A percentile compares a stretch with the other conserved stretches of the same genome.
Conservation (phyloP, 2,113 vertebrate species). For the Seriola dumerili region DNA sequence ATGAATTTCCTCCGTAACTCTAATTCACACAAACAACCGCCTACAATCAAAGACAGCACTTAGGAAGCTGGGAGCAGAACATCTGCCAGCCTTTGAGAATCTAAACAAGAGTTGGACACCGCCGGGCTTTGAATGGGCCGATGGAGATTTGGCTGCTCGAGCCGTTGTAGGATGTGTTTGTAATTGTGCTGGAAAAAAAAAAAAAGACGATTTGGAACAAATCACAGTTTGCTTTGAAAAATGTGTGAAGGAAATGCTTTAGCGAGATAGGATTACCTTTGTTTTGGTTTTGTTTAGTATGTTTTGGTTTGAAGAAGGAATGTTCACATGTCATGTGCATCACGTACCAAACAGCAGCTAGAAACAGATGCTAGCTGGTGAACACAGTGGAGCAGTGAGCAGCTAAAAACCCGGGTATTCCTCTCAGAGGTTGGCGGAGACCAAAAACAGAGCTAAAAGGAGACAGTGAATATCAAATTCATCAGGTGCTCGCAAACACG, state of each 20-base stretch:
- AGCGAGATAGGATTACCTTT: neutral
- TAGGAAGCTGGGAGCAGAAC: conserved; percentile 49
- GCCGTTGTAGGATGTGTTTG: conserved; percentile 36
- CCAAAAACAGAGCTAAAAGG: neutral
- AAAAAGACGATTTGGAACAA: conserved; percentile 19
- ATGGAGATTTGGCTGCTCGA: conserved; percentile 21
- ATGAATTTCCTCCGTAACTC: conserved; percentile 40
- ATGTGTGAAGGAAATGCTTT: conserved; percentile 18
- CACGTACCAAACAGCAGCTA: neutral
- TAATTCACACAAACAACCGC: conserved; percentile 54
- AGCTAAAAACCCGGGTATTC: no score
- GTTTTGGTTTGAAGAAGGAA: neutral
- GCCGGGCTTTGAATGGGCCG: conserved; percentile 1
- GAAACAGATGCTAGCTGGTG: neutral
- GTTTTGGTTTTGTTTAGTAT: conserved; percentile 35
- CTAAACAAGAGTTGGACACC: conserved; percentile 39
- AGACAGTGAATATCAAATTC: neutral
- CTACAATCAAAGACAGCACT: conserved; percentile 53
- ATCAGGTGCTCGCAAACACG: neutral
- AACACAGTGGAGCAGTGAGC: no score
- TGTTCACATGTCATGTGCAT: neutral
- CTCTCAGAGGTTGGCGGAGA: neutral
- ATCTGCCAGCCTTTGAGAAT: conserved; percentile 60
- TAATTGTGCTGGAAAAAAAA: neutral
- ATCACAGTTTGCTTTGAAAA: conserved; percentile 40